phyloP scores from a whole-genome alignment of 1,140 invertebrate genomes.

The Zaprionus vittiger region DNA sequence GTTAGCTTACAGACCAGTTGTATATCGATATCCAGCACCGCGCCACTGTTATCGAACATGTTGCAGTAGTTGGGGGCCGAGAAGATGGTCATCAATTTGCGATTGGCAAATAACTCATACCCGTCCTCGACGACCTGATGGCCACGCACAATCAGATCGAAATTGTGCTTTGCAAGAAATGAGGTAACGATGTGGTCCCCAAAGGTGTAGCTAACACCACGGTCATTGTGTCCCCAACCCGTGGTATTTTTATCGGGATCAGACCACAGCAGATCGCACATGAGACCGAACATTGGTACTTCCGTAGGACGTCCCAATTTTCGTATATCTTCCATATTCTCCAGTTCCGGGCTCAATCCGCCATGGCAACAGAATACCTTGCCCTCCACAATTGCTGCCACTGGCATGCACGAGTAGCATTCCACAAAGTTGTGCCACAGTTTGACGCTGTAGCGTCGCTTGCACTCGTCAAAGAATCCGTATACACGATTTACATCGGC shows the following conservation, averaged over 20 bases:
- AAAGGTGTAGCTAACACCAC: constrained; percentile 27
- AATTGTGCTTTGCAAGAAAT: constrained; percentile 3
- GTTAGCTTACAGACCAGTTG: constrained; percentile 12
- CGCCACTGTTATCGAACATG: constrained; percentile 33
- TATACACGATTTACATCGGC: constrained; percentile 27
- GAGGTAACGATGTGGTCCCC: background rate
- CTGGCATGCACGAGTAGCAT: constrained; percentile 38
- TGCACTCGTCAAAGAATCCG: constrained; percentile 41
- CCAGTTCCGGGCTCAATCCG: constrained; percentile 25
- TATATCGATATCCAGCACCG: background rate
- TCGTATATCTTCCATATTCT: constrained; percentile 8
- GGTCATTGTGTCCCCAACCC: constrained; percentile 22
- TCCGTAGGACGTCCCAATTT: constrained; percentile 23
- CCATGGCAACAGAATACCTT: constrained; percentile 37
- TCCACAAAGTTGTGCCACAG: constrained; percentile 36
- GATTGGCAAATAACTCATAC: constrained; percentile 34
- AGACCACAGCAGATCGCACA: constrained; percentile 37
- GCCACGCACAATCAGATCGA: constrained; percentile 31
- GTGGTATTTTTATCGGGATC: constrained; percentile 25
- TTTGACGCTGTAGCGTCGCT: constrained; percentile 34
- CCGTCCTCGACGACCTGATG: constrained; percentile 44
- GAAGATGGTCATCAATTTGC: constrained; percentile 29
- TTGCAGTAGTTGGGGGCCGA: constrained; percentile 43
- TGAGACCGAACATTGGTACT: constrained; percentile 8
- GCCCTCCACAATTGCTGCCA: constrained; percentile 37